Conservation (phyloP, 1,140 invertebrate species). For the Apocrypta bakeri region DNA sequence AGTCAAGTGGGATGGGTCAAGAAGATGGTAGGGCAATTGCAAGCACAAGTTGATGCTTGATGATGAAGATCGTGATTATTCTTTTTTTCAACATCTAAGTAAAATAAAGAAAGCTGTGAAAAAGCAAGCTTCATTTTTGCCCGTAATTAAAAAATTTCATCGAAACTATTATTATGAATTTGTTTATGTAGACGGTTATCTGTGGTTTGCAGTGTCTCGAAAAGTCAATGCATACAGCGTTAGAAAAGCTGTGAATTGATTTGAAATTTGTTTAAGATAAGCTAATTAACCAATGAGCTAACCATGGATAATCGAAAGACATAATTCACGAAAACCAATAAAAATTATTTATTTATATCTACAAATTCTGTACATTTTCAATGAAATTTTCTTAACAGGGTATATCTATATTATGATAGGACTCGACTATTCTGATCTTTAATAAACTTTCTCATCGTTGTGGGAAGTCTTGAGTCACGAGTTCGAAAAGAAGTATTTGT, state of each 20-base stretch:
- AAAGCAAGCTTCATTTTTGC: neutral
- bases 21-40: slow-evolving; percentile 71
- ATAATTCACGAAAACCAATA: neutral
- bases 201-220: neutral
- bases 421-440: slow-evolving; percentile 37
- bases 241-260: neutral
- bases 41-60: slow-evolving; percentile 66
- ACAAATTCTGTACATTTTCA: slow-evolving; percentile 4
- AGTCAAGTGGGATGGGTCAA: slow-evolving; percentile 72
- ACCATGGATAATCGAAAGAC: neutral
- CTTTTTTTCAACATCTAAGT: neutral
- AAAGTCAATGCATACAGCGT: neutral
- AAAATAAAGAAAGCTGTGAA: neutral
- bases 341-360: slow-evolving; percentile 30
- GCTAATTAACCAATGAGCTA: neutral
- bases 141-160: neutral
- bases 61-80: neutral
- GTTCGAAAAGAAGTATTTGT: slow-evolving; percentile 20
- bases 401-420: slow-evolving; percentile 19
- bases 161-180: neutral
- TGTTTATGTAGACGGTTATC: neutral
- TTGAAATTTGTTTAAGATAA: neutral
- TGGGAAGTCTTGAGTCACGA: slow-evolving; percentile 36
- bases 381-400: neutral
- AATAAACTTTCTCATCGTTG: slow-evolving; percentile 40